Base-by-base conservation (phyloP, 2,888 invertebrate species). In the Hirtodrosophila trivittata region DNA sequence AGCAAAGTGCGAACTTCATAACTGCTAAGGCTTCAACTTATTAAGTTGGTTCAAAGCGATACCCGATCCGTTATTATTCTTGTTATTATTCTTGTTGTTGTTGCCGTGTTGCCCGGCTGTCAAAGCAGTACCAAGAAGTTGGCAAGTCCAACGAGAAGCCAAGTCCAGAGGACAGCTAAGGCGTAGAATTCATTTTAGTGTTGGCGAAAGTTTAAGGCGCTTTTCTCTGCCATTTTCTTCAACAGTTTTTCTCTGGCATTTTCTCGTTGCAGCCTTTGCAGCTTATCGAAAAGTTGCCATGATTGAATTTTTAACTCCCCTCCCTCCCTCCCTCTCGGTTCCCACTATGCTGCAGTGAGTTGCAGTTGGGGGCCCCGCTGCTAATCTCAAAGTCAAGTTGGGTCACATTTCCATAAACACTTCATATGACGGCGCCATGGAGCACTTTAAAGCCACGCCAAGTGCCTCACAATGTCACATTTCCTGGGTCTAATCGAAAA, bases 21-120 rank as follows among this genome's bases (percentile, higher is more conserved):
- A 85, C 86, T 83, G 68, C 74, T 76, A 78, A 49, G 83, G 82
- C 74, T 82, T 82, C 83, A 62, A 69, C 64, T 78, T 83, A 84
- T 83, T 80, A 84, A 80, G 51, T 71, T 71, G 85, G 75, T 77
- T 77, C 78, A 72, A 84, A 77, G 63, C 81, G 84, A 66, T 78
- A 78, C 81, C 63, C 77, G 77, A 84, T 74, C 58, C 73, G 18
- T 3, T 21, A 21, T 21, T 42, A 8, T 16, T n/a, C 2, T 38
- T 38, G n/a, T 16, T 38, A 1, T 16, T 21, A 3, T 39, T 42
- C 4, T 16, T n/a, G 16, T 38, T 38, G n/a, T 16, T 38, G 8
- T 16, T 21, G 18, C 28, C n/a, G 6, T 33, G 9, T 9, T 33
- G 4, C 37, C 38, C 37, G 46, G 30, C 73, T 66, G 66, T 66